Evolutionary conservation across 2,888 invertebrate genomes (phyloP).

Genomic region (Diplazon laetatorius): DNA sequence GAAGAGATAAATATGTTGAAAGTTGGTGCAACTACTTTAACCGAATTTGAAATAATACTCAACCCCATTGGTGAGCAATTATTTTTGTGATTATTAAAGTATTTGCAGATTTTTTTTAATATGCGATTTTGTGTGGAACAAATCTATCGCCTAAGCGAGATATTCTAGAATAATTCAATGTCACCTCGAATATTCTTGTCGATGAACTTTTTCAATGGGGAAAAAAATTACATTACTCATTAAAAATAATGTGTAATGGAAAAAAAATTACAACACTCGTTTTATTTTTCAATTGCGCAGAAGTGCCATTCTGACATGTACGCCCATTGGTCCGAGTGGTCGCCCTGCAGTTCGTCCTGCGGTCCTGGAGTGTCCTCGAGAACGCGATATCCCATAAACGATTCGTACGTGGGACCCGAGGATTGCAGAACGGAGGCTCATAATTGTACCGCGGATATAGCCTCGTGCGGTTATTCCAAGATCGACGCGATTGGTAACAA

Average conservation of each 20-base stretch:
- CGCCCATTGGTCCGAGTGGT: constrained; percentile 93
- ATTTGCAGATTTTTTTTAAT: no score
- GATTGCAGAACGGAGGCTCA: constrained; percentile 76
- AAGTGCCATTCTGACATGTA: constrained; percentile 83
- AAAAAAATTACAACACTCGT: neutral
- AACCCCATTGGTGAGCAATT: no score
- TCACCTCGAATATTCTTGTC: no score
- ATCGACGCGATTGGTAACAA: constrained; percentile 75
- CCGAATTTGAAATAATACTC: no score
- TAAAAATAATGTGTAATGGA: neutral
- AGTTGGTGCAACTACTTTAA: no score
- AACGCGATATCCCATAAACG: constrained; percentile 83
- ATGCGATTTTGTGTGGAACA: no score
- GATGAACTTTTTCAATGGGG: no score
- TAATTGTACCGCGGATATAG: constrained; percentile 74
- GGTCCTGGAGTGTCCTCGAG: constrained; percentile 90
- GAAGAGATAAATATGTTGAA: no score
- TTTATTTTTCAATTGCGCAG: constrained; percentile 66
- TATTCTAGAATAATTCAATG: no score
- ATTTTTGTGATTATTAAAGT: no score
- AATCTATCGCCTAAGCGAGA: no score
- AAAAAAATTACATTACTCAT: no score
- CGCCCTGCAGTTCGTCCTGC: constrained; percentile 94
- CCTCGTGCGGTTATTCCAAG: constrained; percentile 75
- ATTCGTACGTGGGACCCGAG: constrained; percentile 68